phyloP scores from a whole-genome alignment of 37 sponge, comb jelly and placozoan genomes.

The Cliona cf. orientalis region DNA sequence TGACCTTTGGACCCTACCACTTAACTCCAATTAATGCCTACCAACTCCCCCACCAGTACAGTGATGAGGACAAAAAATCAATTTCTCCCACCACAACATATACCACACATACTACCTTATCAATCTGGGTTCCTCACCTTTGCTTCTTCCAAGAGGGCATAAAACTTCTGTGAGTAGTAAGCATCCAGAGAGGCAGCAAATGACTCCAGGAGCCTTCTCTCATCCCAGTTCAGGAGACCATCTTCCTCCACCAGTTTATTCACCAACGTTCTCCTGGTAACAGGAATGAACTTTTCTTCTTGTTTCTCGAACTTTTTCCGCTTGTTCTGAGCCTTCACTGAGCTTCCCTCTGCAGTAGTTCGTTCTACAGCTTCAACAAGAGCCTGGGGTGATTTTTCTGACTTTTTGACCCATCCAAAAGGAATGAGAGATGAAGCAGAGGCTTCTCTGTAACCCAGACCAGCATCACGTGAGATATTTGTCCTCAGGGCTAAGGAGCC shows the following conservation, averaged over 20 bases:
- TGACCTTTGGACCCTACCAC: background rate
- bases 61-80: background rate
- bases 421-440: too few species aligned
- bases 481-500: too few species aligned
- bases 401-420: too few species aligned
- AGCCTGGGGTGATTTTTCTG: too few species aligned
- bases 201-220: slow-evolving; percentile 46
- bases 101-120: background rate
- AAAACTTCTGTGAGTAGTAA: slow-evolving; percentile 55
- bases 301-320: background rate
- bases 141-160: slow-evolving; percentile 69
- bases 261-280: slow-evolving; percentile 66
- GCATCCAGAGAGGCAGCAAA: slow-evolving; percentile 87
- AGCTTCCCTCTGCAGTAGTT: too few species aligned
- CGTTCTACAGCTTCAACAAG: too few species aligned
- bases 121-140: slow-evolving; percentile 54
- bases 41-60: background rate
- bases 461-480: too few species aligned
- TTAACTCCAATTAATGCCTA: background rate
- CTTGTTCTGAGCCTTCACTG: too few species aligned
- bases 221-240: slow-evolving; percentile 49
- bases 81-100: background rate
- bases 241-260: slow-evolving; percentile 54
- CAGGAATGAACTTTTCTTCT: slow-evolving; percentile 79
- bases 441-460: too few species aligned